phyloP scores from a whole-genome alignment of 1,140 invertebrate genomes.

The Drosophila yakuba region DNA sequence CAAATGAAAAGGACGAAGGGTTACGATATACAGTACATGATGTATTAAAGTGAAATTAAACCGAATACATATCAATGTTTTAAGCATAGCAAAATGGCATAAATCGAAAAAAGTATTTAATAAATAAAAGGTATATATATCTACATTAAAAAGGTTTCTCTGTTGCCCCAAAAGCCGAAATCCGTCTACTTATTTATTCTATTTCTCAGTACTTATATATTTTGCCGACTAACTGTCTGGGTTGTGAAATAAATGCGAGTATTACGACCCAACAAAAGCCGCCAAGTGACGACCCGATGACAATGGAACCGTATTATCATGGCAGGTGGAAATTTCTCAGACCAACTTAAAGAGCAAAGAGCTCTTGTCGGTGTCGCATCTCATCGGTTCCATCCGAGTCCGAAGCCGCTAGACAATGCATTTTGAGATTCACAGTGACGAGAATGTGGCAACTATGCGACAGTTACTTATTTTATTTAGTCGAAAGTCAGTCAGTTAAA shows the following conservation, averaged over 20 bases:
- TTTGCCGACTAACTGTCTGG: conserved; percentile 12
- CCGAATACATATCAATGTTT: conserved; percentile 81
- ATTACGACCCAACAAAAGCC: conserved; percentile 53
- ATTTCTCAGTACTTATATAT: conserved; percentile 30
- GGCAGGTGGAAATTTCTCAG: conserved; percentile 74
- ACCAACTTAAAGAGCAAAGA: conserved; percentile 59
- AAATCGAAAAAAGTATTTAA: conserved; percentile 69
- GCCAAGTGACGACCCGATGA: conserved; percentile 66
- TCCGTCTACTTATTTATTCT: conserved; percentile 59
- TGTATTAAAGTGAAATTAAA: conserved; percentile 64
- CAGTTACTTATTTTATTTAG: conserved; percentile 52
- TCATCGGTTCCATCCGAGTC: conserved; percentile 1
- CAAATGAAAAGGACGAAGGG: conserved; percentile 23
- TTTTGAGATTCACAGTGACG: conserved; percentile 11
- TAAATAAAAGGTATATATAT: conserved; percentile 74
- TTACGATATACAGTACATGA: conserved; percentile 67
- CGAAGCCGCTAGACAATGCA: conserved; percentile 24
- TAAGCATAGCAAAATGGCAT: conserved; percentile 64
- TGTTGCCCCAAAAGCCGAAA: conserved; percentile 54
- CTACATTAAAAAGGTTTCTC: conserved; percentile 78
- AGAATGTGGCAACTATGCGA: conserved; percentile 42
- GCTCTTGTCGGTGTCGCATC: conserved; percentile 13
- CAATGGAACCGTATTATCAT: conserved; percentile 65
- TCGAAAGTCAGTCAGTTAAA: conserved; percentile 43
- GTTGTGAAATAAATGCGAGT: conserved; percentile 62